Evolutionary conservation across 2,888 invertebrate genomes (phyloP).

Genomic region (Sesamia inferens): DNA sequence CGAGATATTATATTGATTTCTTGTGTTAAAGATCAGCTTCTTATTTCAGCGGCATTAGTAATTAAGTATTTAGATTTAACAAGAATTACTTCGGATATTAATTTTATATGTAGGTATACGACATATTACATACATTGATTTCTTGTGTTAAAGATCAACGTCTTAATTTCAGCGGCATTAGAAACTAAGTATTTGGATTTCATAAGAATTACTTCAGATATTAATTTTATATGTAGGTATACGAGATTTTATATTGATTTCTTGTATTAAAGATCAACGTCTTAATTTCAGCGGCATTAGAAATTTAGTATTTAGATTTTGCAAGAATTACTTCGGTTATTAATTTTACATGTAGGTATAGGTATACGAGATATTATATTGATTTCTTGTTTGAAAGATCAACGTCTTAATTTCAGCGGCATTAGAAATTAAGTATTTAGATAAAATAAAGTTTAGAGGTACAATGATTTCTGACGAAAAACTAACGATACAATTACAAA

Average conservation of each 20-base stretch:
- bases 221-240: neutral
- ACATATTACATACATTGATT: neutral
- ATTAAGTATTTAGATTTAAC: too few species aligned
- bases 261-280: neutral
- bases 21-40: neutral
- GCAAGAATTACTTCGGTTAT: too few species aligned
- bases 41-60: too few species aligned
- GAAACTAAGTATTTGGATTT: neutral
- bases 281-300: too few species aligned
- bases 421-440: constrained; percentile 12
- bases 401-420: neutral
- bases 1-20: neutral
- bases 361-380: too few species aligned
- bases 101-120: neutral
- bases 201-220: neutral
- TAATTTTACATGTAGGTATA: too few species aligned
- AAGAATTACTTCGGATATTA: neutral
- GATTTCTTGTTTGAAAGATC: neutral
- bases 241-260: neutral
- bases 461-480: neutral
- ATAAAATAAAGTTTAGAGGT: neutral
- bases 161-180: too few species aligned
- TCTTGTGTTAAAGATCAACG: neutral
- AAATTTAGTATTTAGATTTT: too few species aligned
- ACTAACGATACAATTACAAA: too few species aligned